Evolutionary conservation across 2,888 invertebrate genomes (phyloP), one percentile per base, ranked within the genome.

Genomic region (Taenaris catops): DNA sequence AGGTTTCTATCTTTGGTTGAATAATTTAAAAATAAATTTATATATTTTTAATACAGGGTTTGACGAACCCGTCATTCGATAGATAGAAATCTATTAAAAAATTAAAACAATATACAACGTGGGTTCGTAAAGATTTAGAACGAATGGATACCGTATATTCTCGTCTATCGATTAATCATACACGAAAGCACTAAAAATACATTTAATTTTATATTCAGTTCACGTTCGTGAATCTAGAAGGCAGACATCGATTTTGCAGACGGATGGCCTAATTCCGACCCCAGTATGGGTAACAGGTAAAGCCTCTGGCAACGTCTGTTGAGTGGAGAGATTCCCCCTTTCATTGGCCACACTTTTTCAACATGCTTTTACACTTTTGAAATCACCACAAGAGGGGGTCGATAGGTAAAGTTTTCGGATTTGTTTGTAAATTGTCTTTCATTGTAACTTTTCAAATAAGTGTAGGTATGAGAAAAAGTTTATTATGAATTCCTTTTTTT

Each of bases 301-400:
- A 58, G 69, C 76, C 70, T 41, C 61, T 56, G 63, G 70, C 59
- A 63, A 64, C 58, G 60, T 54, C 58, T 61, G 65, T 62, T 71
- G n/a, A n/a, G n/a, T n/a, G 66, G 63, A 64, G 58, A 67, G 54
- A 63, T 67, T 66, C 63, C 63, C 67, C 63, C 57, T 64, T 63
- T 49, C 49, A 51, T 51, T 54, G 52, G 53, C 45, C 49, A 50
- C 63, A 60, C 63, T 67, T 63, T 64, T 62, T 38, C 41, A 60
- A 80, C 79, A 80, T 57, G 74, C 62, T 76, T 80, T 78, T 66
- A 76, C 80, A 80, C 79, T 79, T 74, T 71, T 59, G 61, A 57
- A 18, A 26, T 31, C 24, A 32, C 34, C 35, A 25, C 32, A 23
- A 31, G 16, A 10, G 25, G n/a, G 11, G 24, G 24, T 25, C 17